Evolutionary conservation across 2,113 vertebrate species (phyloP).

Genomic region (Ophiodon elongatus): DNA sequence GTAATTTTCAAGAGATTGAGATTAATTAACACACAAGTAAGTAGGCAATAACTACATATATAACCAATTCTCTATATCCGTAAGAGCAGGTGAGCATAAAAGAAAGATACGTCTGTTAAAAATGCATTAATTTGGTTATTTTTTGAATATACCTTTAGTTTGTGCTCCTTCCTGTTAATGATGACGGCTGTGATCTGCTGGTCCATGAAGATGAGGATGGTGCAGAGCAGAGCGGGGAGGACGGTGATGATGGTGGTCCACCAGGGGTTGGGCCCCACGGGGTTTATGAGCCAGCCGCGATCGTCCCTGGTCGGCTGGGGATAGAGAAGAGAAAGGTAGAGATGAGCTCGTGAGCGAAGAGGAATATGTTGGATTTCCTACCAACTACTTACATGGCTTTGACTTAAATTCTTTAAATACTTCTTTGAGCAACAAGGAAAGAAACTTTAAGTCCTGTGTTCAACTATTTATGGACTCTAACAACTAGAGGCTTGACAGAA

Average conservation of each 20-base stretch:
- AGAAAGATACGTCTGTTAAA: too few relatives aligned
- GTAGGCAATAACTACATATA: too few relatives aligned
- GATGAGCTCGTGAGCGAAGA: neutral
- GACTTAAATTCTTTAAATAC: neutral
- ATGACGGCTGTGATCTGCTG: constrained; percentile 99
- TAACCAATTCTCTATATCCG: too few relatives aligned
- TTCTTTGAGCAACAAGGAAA: neutral
- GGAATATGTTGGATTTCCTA: neutral
- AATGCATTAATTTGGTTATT: neutral
- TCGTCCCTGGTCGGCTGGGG: constrained; percentile 96
- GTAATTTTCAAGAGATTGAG: too few relatives aligned
- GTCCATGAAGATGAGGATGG: constrained; percentile 99
- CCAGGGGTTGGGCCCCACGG: constrained; percentile 98
- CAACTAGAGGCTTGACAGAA: neutral
- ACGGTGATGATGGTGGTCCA: constrained; percentile 94
- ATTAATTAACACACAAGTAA: too few relatives aligned
- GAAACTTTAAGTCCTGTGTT: neutral
- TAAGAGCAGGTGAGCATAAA: too few relatives aligned
- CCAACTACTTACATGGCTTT: neutral
- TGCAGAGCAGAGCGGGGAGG: constrained; percentile 96
- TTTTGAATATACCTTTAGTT: constrained; percentile 90
- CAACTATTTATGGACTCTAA: neutral
- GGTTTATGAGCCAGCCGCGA: constrained; percentile 96
- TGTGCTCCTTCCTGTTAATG: constrained; percentile 99
- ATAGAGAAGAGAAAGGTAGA: neutral